phyloP scores from a whole-genome alignment of 2,797 vertebrate genomes.

The Neopelma chrysocephalum region DNA sequence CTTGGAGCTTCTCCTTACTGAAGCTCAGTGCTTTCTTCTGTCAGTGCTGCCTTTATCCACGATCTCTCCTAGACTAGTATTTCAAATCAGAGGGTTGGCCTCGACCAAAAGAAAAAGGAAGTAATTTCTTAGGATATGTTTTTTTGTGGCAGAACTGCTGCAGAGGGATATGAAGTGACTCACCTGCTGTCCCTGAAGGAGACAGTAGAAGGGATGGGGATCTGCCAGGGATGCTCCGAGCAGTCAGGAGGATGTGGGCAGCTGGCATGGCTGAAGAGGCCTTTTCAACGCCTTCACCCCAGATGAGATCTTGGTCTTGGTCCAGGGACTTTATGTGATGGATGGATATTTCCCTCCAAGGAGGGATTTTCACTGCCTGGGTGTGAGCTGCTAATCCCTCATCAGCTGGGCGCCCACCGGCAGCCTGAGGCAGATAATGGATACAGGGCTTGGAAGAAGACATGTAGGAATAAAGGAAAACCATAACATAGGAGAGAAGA shows the following conservation, averaged over 20 bases:
- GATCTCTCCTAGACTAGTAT: no score
- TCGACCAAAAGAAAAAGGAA: no score
- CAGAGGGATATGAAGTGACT: no score
- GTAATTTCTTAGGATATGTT: no score
- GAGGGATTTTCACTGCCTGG: not conserved
- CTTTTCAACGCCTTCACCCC: not conserved
- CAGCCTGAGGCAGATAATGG: not conserved
- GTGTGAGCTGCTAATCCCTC: not conserved
- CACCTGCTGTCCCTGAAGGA: no score
- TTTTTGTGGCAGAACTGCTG: no score
- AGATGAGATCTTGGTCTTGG: not conserved
- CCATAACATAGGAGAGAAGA: not conserved
- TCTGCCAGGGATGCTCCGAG: not conserved
- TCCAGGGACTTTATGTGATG: not conserved
- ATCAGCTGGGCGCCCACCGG: fast-evolving
- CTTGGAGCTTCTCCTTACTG: no score
- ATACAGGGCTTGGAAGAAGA: not conserved
- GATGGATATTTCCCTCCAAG: not conserved
- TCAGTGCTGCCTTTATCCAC: no score
- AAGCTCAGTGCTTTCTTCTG: no score
- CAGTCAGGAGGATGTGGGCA: not conserved
- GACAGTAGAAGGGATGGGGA: not conserved
- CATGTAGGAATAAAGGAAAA: not conserved
- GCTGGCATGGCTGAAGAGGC: not conserved
- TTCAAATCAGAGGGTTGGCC: no score